Evolutionary conservation across 2,888 invertebrate species (phyloP), one percentile per base, ranked within the genome.

Genomic region (Athalia cordata): DNA sequence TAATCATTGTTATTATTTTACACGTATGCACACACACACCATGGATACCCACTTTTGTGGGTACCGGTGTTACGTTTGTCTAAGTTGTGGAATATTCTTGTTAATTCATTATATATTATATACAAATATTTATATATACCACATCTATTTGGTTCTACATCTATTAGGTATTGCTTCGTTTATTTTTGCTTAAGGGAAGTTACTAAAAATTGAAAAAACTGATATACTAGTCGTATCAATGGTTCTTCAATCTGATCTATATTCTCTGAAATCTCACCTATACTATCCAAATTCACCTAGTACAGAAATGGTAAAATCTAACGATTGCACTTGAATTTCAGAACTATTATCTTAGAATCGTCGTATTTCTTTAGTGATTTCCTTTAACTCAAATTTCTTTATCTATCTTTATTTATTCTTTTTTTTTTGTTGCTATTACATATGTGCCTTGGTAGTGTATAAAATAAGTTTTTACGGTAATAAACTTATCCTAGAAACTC

Each of bases 21-120:
- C 61, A 76, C 77, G 78, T 72, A 29, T 2, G 29, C 29, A 29
- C 29, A 29, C n/a, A n/a, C 29, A 29, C 29, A 2, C 29, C 29
- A 29, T 67, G 45, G 59, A 72, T 74, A 13, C 64, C 15, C 70
- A 49, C 77, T 59, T 62, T 13, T 76, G 67, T 78, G 79, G 78
- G 66, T 80, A 81, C 66, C 49, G 47, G 52, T 77, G 11, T 80
- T 76, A 59, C 77, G n/a, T 81, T 79, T 81, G 76, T 64, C 15
- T 79, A 77, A 79, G 72, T 79, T 81, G 65, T 65, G 13, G 68
- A 29, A 78, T 78, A 80, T 43, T 57, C 70, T 79, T 64, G 64
- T 77, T 81, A 78, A 65, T 79, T 65, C 81, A 50, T 70, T 70
- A 29, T 29, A 29, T 29, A 45, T 62, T 78, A 29, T 62, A 59